Percentiles rank a stretch among this genome's conserved stretches.
These are phyloP conservation scores for Aldabrachelys gigantea DNA, from an alignment of 2,113 vertebrate species.

Conservation along the genomic window DNA sequence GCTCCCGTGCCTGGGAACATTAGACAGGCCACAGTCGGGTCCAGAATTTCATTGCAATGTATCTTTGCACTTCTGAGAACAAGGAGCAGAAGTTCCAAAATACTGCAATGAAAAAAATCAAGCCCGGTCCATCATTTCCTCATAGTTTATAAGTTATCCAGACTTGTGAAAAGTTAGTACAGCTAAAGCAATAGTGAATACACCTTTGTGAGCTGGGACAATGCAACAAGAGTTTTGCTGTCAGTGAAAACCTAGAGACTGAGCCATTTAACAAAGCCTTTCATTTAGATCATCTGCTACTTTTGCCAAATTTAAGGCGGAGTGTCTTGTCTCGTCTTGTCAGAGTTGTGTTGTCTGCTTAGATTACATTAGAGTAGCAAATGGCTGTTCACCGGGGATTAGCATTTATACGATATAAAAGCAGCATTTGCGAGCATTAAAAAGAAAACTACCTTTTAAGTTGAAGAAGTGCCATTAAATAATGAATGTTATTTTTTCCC, in stretches of 20 bases:
- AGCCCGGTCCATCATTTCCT: background rate
- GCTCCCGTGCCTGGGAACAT: background rate
- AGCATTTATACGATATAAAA: background rate
- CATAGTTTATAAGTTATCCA: background rate
- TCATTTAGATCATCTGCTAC: constrained; percentile 48
- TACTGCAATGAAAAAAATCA: background rate
- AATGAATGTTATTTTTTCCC: rapidly evolving
- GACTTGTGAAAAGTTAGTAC: rapidly evolving
- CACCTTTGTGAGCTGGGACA: background rate
- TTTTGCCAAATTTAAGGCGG: background rate
- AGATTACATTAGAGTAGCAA: constrained; percentile 12
- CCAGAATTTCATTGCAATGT: background rate
- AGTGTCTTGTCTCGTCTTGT: background rate
- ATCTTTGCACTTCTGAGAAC: background rate
- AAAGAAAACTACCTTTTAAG: background rate
- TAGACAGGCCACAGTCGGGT: background rate
- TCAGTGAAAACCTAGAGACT: constrained; percentile 49
- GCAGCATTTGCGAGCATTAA: background rate
- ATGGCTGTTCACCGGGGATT: background rate
- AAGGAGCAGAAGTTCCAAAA: background rate
- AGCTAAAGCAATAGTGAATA: background rate
- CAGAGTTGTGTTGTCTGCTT: constrained; percentile 22
- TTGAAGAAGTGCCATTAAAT: background rate
- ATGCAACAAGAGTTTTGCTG: constrained; percentile 40
- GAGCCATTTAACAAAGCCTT: constrained; percentile 44